Evolutionary conservation across 2,888 invertebrate species (phyloP).

Genomic region (Bruchidius siliquastri): DNA sequence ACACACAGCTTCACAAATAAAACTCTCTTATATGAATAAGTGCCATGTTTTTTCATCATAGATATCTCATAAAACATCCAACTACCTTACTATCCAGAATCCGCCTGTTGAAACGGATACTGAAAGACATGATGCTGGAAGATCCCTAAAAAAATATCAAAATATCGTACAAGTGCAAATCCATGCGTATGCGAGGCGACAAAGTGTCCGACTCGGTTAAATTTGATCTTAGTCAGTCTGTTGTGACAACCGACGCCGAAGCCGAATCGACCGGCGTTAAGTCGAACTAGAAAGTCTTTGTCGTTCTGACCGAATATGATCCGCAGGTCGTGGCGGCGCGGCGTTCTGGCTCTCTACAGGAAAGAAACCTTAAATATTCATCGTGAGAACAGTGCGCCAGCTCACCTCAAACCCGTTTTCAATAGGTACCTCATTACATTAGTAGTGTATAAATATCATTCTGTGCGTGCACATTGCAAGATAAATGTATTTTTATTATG

Average conservation of each 20-base stretch:
- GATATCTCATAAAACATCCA: too few species aligned
- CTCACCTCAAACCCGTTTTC: neutral
- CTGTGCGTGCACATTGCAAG: too few species aligned
- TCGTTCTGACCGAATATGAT: neutral
- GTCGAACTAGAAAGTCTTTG: neutral
- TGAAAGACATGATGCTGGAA: too few species aligned
- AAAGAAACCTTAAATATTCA: neutral
- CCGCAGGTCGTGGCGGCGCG: neutral
- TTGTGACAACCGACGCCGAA: neutral
- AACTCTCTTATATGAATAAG: too few species aligned
- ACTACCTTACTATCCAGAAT: too few species aligned
- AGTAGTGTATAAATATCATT: neutral
- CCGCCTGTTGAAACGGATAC: too few species aligned
- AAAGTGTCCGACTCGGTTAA: neutral
- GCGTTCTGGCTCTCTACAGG: neutral
- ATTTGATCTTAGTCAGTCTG: neutral
- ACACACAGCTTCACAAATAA: too few species aligned
- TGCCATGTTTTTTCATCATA: too few species aligned
- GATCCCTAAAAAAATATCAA: too few species aligned
- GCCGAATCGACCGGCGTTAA: neutral
- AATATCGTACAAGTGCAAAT: too few species aligned
- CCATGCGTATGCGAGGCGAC: neutral
- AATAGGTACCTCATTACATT: neutral
- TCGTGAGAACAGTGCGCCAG: neutral
- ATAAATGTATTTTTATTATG: too few species aligned